phyloP scores from a whole-genome alignment of 2,113 vertebrate species.

The Prionailurus viverrinus region DNA sequence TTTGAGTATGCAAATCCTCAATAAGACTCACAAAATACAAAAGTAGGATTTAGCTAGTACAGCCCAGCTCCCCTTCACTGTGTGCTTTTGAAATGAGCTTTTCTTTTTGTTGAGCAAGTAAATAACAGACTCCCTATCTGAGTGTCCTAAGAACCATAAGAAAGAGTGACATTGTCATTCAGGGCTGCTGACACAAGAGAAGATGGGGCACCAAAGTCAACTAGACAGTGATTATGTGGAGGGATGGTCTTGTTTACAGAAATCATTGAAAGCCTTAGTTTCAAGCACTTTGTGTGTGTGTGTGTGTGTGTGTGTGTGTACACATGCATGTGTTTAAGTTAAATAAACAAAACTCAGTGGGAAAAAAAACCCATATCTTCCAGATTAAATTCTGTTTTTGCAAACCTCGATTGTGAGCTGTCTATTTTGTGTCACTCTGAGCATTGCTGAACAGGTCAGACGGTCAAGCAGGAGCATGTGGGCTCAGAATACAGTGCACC shows the following conservation, averaged over 20 bases:
- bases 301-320: too few relatives aligned
- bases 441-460: neutral
- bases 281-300: neutral
- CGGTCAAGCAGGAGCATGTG: neutral
- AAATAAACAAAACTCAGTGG: neutral
- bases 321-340: neutral
- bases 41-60: conserved; percentile 44
- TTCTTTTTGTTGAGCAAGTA: conserved; percentile 53
- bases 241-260: neutral
- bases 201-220: neutral
- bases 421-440: neutral
- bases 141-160: neutral
- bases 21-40: conserved; percentile 51
- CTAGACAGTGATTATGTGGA: neutral
- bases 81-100: conserved; percentile 63
- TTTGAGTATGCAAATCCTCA: conserved; percentile 54
- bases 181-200: neutral
- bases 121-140: conserved; percentile 25
- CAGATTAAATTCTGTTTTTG: neutral
- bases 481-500: neutral
- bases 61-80: neutral
- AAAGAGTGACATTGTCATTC: conserved; percentile 58
- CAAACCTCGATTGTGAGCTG: neutral
- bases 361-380: neutral
- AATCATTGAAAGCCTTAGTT: conserved; percentile 13